Evolutionary conservation across 2,113 vertebrate species (phyloP).

Genomic region (Cisticola juncidis): DNA sequence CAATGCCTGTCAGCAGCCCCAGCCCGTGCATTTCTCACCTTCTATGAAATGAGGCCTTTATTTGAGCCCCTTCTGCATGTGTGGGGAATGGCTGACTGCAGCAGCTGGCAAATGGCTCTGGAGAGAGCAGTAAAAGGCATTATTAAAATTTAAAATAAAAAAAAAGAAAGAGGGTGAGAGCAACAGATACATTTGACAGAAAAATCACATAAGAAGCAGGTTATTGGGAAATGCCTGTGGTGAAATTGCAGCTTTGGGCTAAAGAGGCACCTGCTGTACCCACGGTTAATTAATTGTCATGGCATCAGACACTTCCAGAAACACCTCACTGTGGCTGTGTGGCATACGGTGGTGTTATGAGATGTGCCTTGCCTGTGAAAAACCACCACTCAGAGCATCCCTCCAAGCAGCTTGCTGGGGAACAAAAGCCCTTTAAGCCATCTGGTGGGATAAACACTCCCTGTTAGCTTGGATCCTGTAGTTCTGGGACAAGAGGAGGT

Average conservation of each 20-base stretch:
- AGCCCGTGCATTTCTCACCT: not conserved
- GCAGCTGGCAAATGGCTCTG: constrained; percentile 49
- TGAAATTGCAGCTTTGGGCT: not conserved
- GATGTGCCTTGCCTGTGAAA: not conserved
- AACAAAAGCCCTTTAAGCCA: not conserved
- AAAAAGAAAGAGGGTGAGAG: not conserved
- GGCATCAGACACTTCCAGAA: not conserved
- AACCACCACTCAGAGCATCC: not conserved
- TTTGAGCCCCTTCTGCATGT: not conserved
- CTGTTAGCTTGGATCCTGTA: not conserved
- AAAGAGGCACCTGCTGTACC: constrained; percentile 12
- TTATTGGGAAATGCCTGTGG: not conserved
- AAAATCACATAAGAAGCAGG: not conserved
- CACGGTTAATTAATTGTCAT: not conserved
- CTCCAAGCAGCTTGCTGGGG: not conserved
- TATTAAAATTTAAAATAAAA: not conserved
- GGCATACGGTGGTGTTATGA: rapidly evolving
- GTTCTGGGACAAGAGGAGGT: not conserved
- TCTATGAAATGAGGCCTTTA: not conserved
- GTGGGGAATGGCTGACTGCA: not conserved
- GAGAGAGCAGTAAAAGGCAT: not conserved
- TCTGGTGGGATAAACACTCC: not conserved
- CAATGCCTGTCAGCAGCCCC: not conserved
- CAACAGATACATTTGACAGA: constrained; percentile 32
- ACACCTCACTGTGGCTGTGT: not conserved